A percentile compares a stretch with the other conserved stretches of the same genome.
Evolutionary conservation across 1,140 invertebrate species (phyloP).

Genomic region (Polyergus mexicanus): DNA sequence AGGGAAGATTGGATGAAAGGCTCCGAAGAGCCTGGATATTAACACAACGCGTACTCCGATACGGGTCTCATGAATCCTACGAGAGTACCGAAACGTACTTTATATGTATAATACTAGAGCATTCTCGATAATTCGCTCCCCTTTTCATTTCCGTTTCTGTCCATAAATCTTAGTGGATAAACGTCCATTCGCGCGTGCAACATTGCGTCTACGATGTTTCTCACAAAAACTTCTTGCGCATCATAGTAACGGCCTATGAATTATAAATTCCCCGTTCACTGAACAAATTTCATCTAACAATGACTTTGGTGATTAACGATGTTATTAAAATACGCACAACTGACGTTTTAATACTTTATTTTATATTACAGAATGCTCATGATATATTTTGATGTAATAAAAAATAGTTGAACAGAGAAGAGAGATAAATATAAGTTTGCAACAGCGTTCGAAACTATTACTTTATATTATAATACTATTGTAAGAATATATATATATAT

Average conservation of each 20-base stretch:
- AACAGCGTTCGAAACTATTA: background rate
- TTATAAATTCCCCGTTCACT: conserved; percentile 9
- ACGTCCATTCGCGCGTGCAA: conserved; percentile 38
- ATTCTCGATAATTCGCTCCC: conserved; percentile 20
- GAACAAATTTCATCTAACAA: conserved; percentile 45
- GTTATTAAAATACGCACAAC: conserved; percentile 13
- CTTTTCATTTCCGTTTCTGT: conserved; percentile 54
- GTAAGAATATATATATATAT: background rate
- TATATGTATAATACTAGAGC: conserved; percentile 44
- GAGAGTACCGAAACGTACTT: conserved; percentile 62
- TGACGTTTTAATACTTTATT: conserved; percentile 37
- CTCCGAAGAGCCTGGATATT: conserved; percentile 70
- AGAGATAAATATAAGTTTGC: conserved; percentile 21
- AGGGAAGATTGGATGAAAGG: conserved; percentile 68
- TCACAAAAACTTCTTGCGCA: conserved; percentile 1
- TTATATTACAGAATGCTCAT: background rate
- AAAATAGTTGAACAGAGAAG: background rate
- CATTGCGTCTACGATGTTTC: conserved; percentile 27
- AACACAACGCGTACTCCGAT: conserved; percentile 69
- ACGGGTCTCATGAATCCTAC: conserved; percentile 51
- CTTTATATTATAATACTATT: background rate
- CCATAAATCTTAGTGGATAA: conserved; percentile 44
- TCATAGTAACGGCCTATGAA: background rate
- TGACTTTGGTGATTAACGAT: conserved; percentile 4
- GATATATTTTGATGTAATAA: conserved; percentile 6